Percentiles rank a stretch among this genome's conserved stretches.
Evolutionary conservation across 2,113 vertebrate genomes (phyloP).

Genomic region (Microcebus lehilahytsara): DNA sequence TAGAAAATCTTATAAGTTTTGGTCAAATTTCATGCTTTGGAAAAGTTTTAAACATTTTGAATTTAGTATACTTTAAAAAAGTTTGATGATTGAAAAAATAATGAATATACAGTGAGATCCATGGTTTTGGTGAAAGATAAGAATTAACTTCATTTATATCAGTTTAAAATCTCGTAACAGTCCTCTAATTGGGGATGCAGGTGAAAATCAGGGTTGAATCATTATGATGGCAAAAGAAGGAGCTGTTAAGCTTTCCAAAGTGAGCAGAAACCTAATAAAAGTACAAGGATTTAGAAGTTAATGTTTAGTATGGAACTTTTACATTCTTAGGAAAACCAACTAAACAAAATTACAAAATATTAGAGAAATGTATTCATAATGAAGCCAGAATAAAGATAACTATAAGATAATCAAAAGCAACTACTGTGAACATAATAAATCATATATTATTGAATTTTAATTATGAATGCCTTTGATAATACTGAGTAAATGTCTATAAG

Average conservation of each 20-base stretch:
- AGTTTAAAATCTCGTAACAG: neutral
- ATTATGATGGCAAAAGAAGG: slow-evolving; percentile 4
- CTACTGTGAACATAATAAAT: neutral
- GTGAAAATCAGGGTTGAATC: slow-evolving; percentile 28
- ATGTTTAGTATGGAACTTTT: neutral
- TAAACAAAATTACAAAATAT: neutral
- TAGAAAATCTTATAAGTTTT: neutral
- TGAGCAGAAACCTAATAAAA: neutral
- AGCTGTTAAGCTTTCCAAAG: neutral
- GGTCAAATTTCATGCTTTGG: neutral
- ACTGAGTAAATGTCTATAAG: slow-evolving; percentile 8
- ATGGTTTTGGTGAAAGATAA: neutral
- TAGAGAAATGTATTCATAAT: neutral
- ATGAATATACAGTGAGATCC: neutral
- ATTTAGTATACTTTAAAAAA: neutral
- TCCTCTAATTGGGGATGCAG: neutral
- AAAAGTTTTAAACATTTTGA: neutral
- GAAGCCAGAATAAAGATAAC: neutral
- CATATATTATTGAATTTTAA: neutral
- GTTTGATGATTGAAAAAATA: neutral
- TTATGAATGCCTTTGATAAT: slow-evolving; percentile 18
- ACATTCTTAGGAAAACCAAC: neutral
- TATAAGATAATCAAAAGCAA: neutral
- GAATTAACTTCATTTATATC: neutral
- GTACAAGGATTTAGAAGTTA: neutral